phyloP scores from a whole-genome alignment of 2,888 invertebrate species.

The Formica aserva region DNA sequence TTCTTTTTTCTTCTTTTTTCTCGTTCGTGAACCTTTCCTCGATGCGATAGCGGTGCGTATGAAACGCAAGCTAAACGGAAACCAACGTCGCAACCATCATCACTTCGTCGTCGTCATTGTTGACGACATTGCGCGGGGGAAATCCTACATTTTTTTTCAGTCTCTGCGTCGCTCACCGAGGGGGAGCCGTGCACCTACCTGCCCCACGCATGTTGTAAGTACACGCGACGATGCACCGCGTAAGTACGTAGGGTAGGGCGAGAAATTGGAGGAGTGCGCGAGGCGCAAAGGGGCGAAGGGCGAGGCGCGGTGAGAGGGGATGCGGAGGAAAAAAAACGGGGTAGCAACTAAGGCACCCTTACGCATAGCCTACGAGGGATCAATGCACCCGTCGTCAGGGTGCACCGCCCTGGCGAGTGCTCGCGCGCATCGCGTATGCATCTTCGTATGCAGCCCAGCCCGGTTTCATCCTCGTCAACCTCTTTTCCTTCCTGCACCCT shows the following conservation, averaged over 20 bases:
- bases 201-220: conserved; percentile 73
- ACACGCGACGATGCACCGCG: conserved; percentile 71
- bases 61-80: conserved; percentile 61
- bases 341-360: conserved; percentile 78
- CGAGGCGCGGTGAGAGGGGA: conserved; percentile 61
- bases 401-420: conserved; percentile 85
- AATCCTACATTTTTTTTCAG: conserved; percentile 78
- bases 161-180: conserved; percentile 73
- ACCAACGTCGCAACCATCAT: conserved; percentile 55
- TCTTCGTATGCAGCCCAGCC: conserved; percentile 82
- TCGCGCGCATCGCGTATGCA: conserved; percentile 82
- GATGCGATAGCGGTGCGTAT: conserved; percentile 33
- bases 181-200: conserved; percentile 78
- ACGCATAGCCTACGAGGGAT: conserved; percentile 82
- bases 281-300: conserved; percentile 73
- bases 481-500: conserved; percentile 63
- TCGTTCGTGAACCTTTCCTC: conserved; percentile 6
- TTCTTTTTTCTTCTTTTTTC: conserved; percentile 58
- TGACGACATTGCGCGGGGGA: conserved; percentile 72
- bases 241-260: conserved; percentile 71
- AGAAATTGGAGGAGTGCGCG: conserved; percentile 65
- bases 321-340: conserved; percentile 70
- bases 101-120: conserved; percentile 56
- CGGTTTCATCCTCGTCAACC: conserved; percentile 77
- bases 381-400: conserved; percentile 83